Base-by-base conservation (phyloP, 2,113 vertebrate species). In the Rhea americana region DNA sequence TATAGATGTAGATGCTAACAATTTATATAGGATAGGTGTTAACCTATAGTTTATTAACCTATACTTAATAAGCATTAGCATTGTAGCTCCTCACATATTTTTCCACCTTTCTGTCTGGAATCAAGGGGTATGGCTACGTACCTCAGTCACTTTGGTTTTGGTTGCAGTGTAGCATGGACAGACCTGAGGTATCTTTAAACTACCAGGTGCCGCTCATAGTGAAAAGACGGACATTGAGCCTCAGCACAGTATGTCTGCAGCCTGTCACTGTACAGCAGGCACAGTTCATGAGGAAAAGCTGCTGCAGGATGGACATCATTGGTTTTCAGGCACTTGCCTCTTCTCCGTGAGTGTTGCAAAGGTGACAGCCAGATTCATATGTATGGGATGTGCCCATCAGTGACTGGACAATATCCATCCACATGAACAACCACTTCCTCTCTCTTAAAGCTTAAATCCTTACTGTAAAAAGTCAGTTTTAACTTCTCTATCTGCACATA, bases 181-280 rank as follows among this genome's bases (percentile, higher is more conserved):
- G 82, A 67, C 55, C 41, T 20, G 62, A 79, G 48, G 53, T 47
- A 82, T 70, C 21, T 87, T 82, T 84, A 65, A 82, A 48, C 68
- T 50, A 85, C 22, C 41, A 76, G 59, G 59, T 80, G 67, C 62
- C 85, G 55, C 35, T 74, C 11, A 9, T 5, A 37, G 45, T 22
- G 43, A 67, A 71, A 78, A 90, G 26, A 6, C 4, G 76, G 41
- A 66, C 55, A n/a, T 2, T 1, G 19, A 61, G 39, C 7, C 71
- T 43, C 67, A 80, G 41, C 14, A 22, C 2, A 47, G 2, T 1
- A 19, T 1, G 5, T 32, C 76, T 3, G 1, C 41, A 72, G 62
- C 32, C 13, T 51, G 58, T 11, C 58, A 25, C 18, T 7, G n/a
- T 28, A 32, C 39, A 39, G 6, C 13, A 45, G 35, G 58, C 32